These are phyloP conservation scores for Ligdia adustata DNA, from an alignment of 2,888 invertebrate species.

Conservation along the genomic window DNA sequence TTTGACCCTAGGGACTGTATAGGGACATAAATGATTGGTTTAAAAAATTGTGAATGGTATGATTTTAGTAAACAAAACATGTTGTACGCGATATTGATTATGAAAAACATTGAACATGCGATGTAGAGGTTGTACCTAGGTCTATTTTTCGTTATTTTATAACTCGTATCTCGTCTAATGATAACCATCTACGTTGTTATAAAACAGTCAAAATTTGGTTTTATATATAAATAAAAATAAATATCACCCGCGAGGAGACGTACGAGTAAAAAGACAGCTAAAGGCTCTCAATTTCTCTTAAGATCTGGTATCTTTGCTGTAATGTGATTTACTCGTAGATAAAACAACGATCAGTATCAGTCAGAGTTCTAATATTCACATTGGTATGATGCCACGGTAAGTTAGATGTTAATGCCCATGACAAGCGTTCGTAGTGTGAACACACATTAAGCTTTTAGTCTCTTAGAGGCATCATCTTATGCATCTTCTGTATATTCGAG, in stretches of 20 bases:
- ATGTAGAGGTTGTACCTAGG: constrained; percentile 4
- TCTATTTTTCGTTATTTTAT: too few species aligned
- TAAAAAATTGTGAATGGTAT: constrained; percentile 11
- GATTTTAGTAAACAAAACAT: constrained; percentile 5
- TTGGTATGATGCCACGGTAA: constrained; percentile 75
- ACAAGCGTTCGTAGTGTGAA: constrained; percentile 68
- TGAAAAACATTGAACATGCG: constrained; percentile 15
- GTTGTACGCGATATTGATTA: constrained; percentile 18
- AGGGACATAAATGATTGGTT: constrained; percentile 24
- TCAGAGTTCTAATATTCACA: constrained; percentile 49
- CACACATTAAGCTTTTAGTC: constrained; percentile 70
- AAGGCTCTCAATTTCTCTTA: too few species aligned
- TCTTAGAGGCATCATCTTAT: constrained; percentile 70
- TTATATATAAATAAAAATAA: not conserved
- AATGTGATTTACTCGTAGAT: constrained; percentile 64
- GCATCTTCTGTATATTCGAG: constrained; percentile 60
- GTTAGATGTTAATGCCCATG: constrained; percentile 69
- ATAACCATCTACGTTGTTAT: too few species aligned
- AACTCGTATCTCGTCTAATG: too few species aligned
- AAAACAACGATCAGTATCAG: constrained; percentile 54
- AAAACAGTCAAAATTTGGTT: constrained; percentile 5
- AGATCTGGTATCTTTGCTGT: constrained; percentile 59
- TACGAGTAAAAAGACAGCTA: too few species aligned
- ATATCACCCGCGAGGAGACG: too few species aligned
- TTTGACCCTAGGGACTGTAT: constrained; percentile 26